Evolutionary conservation across 1,140 invertebrate species (phyloP).

Genomic region (Brachionus sp.): DNA sequence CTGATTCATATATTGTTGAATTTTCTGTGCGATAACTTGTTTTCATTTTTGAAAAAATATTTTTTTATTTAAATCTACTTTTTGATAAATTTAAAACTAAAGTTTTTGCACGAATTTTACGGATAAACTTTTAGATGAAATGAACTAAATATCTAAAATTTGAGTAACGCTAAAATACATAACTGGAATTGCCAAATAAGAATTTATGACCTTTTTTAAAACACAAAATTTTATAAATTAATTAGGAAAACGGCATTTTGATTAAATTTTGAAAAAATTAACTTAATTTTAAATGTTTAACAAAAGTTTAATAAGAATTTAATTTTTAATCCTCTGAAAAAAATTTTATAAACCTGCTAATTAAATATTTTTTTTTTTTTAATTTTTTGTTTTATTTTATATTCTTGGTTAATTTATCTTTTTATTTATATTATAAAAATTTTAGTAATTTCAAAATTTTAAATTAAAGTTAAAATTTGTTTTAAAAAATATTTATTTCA

Average conservation of each 20-base stretch:
- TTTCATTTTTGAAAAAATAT: background rate
- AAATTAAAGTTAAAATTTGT: too few species aligned
- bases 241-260: background rate
- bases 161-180: background rate
- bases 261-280: background rate
- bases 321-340: background rate
- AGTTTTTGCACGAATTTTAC: background rate
- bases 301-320: background rate
- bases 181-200: background rate
- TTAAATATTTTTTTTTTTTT: too few species aligned
- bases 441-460: too few species aligned
- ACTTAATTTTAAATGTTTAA: background rate
- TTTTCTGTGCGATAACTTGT: background rate
- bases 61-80: background rate
- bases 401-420: too few species aligned
- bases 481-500: too few species aligned
- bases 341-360: too few species aligned
- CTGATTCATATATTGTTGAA: background rate
- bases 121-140: background rate
- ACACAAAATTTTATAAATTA: background rate
- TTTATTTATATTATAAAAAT: too few species aligned
- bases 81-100: background rate
- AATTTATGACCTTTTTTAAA: background rate
- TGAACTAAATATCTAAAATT: background rate
- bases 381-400: background rate